phyloP scores from a whole-genome alignment of 2,113 vertebrate genomes.

The Aix galericulata region DNA sequence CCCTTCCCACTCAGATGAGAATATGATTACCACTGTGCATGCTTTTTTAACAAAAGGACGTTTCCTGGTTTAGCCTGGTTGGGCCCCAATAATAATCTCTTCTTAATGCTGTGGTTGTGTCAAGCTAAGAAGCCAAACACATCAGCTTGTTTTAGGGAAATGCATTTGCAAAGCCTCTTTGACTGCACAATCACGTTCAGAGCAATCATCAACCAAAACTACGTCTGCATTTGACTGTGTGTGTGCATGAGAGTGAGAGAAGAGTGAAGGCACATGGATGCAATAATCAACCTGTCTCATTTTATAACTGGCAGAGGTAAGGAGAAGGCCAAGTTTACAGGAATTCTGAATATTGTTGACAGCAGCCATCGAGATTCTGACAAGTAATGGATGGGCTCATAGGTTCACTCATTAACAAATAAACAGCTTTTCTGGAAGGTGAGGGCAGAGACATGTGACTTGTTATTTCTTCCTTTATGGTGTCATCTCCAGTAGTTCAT shows the following conservation, averaged over 20 bases:
- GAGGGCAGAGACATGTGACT: not conserved
- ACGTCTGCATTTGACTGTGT: not conserved
- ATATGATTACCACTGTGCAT: not conserved
- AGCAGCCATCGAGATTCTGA: not conserved
- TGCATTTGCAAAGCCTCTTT: slow-evolving; percentile 9
- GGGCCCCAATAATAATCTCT: not conserved
- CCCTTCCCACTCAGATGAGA: slow-evolving; percentile 58
- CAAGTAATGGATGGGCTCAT: not conserved
- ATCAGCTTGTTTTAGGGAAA: not conserved
- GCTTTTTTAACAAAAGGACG: not conserved
- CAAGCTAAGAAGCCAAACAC: not conserved
- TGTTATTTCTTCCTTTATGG: not conserved
- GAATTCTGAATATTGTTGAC: not conserved
- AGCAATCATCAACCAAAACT: not conserved
- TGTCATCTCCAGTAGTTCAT: not conserved
- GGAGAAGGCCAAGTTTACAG: not conserved
- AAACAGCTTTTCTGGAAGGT: not conserved
- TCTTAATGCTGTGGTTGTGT: not conserved
- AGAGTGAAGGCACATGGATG: not conserved
- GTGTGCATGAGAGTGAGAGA: not conserved
- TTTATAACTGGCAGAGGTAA: not conserved
- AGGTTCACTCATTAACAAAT: not conserved
- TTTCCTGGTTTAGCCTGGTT: not conserved
- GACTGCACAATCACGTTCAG: not conserved
- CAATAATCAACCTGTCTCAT: not conserved